A percentile compares a stretch with the other conserved stretches of the same genome.
phyloP scores from a whole-genome alignment of 2,113 vertebrate species.

The Athene noctua region DNA sequence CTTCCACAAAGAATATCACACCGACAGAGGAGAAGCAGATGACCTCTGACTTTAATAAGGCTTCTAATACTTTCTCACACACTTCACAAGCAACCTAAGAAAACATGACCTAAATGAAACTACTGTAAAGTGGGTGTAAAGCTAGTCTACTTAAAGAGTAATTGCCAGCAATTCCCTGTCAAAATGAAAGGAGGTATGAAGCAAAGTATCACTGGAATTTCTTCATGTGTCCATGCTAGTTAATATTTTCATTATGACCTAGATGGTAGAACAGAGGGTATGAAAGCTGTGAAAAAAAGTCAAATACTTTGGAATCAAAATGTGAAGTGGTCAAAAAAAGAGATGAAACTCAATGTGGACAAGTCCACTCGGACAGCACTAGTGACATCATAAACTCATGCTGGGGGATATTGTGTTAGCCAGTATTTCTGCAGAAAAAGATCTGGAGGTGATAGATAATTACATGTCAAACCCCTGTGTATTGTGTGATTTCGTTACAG shows the following conservation, averaged over 20 bases:
- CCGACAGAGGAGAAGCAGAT: not conserved
- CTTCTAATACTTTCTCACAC: not conserved
- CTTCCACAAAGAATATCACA: not conserved
- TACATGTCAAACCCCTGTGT: not conserved
- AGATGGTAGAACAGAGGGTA: not conserved
- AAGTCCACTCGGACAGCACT: not conserved
- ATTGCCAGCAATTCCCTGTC: not conserved
- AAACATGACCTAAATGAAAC: not conserved
- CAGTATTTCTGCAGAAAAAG: not conserved
- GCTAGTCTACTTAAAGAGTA: not conserved
- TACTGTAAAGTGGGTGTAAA: not conserved
- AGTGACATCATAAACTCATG: not conserved
- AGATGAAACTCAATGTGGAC: not conserved
- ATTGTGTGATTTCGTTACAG: not conserved
- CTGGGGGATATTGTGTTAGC: not conserved
- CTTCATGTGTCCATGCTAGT: not conserved
- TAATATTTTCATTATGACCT: not conserved
- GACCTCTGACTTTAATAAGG: not conserved
- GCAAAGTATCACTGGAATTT: not conserved
- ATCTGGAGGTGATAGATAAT: not conserved
- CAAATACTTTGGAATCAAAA: not conserved
- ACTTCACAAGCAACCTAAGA: not conserved
- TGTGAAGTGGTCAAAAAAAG: not conserved
- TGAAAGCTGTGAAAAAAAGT: not conserved
- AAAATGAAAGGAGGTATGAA: not conserved